phyloP scores from a whole-genome alignment of 2,797 vertebrate species.

The Myotis findleyi region DNA sequence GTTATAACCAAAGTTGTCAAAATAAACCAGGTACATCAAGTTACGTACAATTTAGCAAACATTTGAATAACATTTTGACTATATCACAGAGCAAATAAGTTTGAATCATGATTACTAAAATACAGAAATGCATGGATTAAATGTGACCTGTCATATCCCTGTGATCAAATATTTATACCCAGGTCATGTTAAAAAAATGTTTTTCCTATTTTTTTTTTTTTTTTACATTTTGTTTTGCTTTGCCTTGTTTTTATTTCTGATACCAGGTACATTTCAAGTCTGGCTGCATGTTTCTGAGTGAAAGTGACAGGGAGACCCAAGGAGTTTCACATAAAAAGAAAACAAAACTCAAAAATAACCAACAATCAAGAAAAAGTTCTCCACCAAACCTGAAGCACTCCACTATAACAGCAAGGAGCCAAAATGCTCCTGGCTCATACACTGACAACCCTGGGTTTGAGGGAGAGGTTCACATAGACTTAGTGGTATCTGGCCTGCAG shows the following conservation, averaged over 20 bases:
- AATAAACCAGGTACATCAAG: neutral
- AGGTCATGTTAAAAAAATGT: neutral
- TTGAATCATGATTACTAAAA: slow-evolving; percentile 14
- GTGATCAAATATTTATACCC: neutral
- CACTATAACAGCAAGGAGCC: neutral
- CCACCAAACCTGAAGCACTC: neutral
- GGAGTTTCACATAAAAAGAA: slow-evolving; percentile 34
- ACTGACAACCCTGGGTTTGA: neutral
- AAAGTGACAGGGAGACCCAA: slow-evolving; percentile 16
- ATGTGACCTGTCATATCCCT: neutral
- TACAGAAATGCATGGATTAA: neutral
- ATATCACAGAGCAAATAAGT: neutral
- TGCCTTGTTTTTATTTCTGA: neutral
- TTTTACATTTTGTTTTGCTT: neutral
- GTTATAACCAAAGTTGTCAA: neutral
- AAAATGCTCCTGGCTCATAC: neutral
- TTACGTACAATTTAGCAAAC: neutral
- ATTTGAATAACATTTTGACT: slow-evolving; percentile 20
- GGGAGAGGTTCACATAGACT: neutral
- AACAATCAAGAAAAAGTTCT: neutral
- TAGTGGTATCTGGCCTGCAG: neutral
- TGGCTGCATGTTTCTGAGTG: neutral
- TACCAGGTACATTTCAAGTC: neutral
- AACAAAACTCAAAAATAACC: slow-evolving; percentile 11
- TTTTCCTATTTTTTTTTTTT: neutral